These are phyloP conservation scores for Grapholita molesta DNA, from an alignment of 1,140 invertebrate genomes.

Conservation along the genomic window DNA sequence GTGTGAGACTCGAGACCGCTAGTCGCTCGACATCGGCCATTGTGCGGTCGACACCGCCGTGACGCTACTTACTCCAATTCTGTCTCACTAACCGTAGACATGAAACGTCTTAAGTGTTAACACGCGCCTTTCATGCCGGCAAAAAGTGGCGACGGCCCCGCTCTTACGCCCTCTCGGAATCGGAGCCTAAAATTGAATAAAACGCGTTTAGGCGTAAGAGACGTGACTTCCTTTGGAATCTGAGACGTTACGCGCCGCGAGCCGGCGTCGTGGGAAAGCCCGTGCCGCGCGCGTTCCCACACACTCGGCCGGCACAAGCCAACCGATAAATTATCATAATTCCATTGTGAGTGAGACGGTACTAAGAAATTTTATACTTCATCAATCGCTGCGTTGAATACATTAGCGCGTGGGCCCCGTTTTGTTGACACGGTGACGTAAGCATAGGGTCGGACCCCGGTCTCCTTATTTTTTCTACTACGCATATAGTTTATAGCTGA, in stretches of 20 bases:
- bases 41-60: constrained; percentile 72
- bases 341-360: constrained; percentile 77
- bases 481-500: constrained; percentile 35
- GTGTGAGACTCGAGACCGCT: constrained; percentile 74
- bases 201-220: constrained; percentile 50
- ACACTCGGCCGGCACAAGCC: constrained; percentile 76
- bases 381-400: constrained; percentile 75
- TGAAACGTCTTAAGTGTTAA: constrained; percentile 53
- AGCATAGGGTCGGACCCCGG: constrained; percentile 35
- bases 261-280: constrained; percentile 68
- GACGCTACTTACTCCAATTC: constrained; percentile 78
- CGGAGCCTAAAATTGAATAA: constrained; percentile 1
- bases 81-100: constrained; percentile 43
- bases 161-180: constrained; percentile 47
- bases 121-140: constrained; percentile 30
- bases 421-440: constrained; percentile 52
- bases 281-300: constrained; percentile 74
- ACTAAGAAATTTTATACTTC: constrained; percentile 77
- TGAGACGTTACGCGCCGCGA: constrained; percentile 52
- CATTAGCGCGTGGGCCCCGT: constrained; percentile 69
- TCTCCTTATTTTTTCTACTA: constrained; percentile 46
- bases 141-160: constrained; percentile 31
- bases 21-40: constrained; percentile 67
- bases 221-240: constrained; percentile 29
- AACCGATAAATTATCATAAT: constrained; percentile 79